phyloP scores from a whole-genome alignment of 2,888 invertebrate species.

The Allolobophora icterica region DNA sequence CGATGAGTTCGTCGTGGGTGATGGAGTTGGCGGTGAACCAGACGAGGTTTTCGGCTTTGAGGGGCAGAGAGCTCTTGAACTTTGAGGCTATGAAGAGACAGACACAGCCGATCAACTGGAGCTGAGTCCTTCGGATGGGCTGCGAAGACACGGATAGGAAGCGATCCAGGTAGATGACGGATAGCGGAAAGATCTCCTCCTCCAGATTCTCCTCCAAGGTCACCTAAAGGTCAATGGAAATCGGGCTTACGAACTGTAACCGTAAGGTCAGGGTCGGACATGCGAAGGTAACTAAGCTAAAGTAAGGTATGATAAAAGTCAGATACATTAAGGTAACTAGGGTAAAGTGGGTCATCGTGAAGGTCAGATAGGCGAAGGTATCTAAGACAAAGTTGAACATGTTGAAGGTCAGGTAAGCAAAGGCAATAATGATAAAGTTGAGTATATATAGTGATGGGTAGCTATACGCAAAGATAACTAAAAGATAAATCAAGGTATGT shows the following conservation, averaged over 20 bases:
- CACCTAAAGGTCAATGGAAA: conserved; percentile 72
- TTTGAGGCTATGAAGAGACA: conserved; percentile 92
- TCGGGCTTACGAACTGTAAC: background rate
- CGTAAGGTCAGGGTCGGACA: too few relatives aligned
- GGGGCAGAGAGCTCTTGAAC: conserved; percentile 83
- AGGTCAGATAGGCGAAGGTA: too few relatives aligned
- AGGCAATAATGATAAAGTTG: background rate
- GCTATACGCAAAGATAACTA: too few relatives aligned
- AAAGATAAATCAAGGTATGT: too few relatives aligned
- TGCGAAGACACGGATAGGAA: conserved; percentile 80
- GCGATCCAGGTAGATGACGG: conserved; percentile 90
- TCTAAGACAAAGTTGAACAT: too few relatives aligned
- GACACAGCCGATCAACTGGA: conserved; percentile 89
- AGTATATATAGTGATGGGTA: too few relatives aligned
- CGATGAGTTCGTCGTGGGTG: conserved; percentile 73
- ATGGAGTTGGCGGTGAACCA: conserved; percentile 94
- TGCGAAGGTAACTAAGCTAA: too few relatives aligned
- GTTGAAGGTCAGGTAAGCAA: background rate
- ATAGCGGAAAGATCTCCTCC: conserved; percentile 89
- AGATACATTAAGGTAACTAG: too few relatives aligned
- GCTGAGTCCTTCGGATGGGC: conserved; percentile 75
- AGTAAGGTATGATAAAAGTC: too few relatives aligned
- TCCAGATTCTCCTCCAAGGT: conserved; percentile 91
- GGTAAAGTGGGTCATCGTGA: too few relatives aligned
- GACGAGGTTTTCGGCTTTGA: conserved; percentile 80